Evolutionary conservation across 1,140 invertebrate species (phyloP), one percentile per base, ranked within the genome.

Genomic region (Drosophila insularis): DNA sequence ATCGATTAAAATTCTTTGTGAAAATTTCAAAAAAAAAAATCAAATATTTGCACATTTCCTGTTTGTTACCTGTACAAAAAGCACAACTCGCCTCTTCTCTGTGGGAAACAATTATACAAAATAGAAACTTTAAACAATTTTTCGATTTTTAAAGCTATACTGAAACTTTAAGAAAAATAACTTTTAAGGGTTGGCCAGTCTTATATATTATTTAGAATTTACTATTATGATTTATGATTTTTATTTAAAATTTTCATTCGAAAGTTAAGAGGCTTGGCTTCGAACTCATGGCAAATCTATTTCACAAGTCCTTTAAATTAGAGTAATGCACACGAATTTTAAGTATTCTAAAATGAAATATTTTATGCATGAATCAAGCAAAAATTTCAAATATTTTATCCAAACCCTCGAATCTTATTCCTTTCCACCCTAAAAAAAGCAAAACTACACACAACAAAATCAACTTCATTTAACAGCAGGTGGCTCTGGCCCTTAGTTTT

Each of bases 381-480:
- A 11, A 11, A 50, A 50, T 50, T 50, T 50, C 8, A 50, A 50
- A 50, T 50, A 50, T 50, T 7, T 50, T 50, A 21, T 21, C 17
- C 43, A 19, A 50, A 21, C 17, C 14, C 7, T 19, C 19, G 43
- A 50, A 19, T 10, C 43, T 1, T 21, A 19, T 21, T 19, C 17
- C 1, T 7, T 17, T 46, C 2, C 14, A 17, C n/a, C 31, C 55
- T 7, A 5, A 6, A 27, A 58, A 17, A 40, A 54, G 37, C 46
- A 56, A 63, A 56, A 58, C 54, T 58, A 58, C 55, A 58, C 21
- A 21, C 62, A 55, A 31, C 40, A 78, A 79, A 78, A 71, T 87
- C 74, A 68, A 68, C 53, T 71, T 69, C 55, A 67, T 59, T 67
- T 87, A 72, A 75, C 82, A 87, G 82, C 81, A 86, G 81, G 81